Conservation (phyloP, 2,113 vertebrate species). For the Corythornis vintsioides region DNA sequence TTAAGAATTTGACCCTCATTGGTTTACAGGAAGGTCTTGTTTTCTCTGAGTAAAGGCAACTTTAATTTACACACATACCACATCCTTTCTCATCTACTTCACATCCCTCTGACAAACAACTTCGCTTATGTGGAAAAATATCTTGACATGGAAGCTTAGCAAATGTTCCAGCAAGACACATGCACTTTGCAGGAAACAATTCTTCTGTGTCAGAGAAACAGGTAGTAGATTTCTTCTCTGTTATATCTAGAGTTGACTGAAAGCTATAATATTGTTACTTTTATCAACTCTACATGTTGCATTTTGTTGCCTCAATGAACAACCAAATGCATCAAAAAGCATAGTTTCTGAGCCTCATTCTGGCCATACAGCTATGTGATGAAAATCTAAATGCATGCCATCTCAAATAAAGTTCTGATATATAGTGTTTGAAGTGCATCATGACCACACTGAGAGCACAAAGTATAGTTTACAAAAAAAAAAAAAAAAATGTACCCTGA, state of each 20-base stretch:
- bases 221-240: not conserved
- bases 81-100: not conserved
- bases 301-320: not conserved
- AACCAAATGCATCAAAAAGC: not conserved
- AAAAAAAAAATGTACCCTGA: not conserved
- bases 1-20: not conserved
- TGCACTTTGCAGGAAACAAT: not conserved
- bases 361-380: not conserved
- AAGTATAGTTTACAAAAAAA: not conserved
- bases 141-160: not conserved
- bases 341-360: not conserved
- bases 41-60: not conserved
- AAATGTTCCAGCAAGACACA: not conserved
- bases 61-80: not conserved
- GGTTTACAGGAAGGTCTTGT: not conserved
- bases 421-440: not conserved
- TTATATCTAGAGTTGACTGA: not conserved
- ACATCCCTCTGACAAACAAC: not conserved
- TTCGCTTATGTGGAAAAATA: not conserved
- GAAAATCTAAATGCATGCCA: not conserved
- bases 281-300: not conserved
- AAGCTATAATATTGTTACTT: not conserved
- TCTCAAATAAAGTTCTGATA: not conserved
- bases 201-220: not conserved
- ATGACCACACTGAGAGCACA: not conserved